Evolutionary conservation across 1,140 invertebrate species (phyloP).

Genomic region (Aradophagus sp.): DNA sequence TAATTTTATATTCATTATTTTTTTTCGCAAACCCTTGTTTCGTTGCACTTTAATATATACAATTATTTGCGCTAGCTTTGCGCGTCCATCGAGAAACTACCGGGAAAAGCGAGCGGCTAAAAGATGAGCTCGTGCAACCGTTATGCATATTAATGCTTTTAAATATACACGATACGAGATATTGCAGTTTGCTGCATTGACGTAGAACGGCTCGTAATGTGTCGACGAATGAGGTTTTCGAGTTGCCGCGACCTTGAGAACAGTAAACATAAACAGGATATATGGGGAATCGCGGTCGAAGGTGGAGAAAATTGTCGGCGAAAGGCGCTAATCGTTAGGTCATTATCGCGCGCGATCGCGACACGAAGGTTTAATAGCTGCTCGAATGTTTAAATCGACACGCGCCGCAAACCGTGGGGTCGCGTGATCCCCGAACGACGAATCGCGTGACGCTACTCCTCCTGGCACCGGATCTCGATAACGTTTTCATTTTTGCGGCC

Average conservation of each 20-base stretch:
- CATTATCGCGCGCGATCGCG: slow-evolving; percentile 24
- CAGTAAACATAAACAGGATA: not conserved
- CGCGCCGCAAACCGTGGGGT: slow-evolving; percentile 14
- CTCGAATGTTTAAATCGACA: slow-evolving; percentile 8
- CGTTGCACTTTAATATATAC: too few relatives aligned
- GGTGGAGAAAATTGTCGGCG: not conserved
- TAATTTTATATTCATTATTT: too few relatives aligned
- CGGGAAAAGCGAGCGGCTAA: slow-evolving; percentile 4
- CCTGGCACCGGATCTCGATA: slow-evolving; percentile 30
- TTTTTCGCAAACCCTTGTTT: too few relatives aligned
- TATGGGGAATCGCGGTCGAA: too few relatives aligned
- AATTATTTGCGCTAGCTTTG: too few relatives aligned
- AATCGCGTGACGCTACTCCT: slow-evolving; percentile 31
- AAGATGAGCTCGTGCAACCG: slow-evolving; percentile 9
- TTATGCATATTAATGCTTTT: slow-evolving; percentile 22
- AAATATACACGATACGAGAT: not conserved
- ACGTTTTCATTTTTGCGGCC: slow-evolving; percentile 7
- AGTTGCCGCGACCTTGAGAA: slow-evolving; percentile 11
- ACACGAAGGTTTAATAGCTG: slow-evolving; percentile 23
- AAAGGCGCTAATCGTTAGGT: slow-evolving; percentile 20
- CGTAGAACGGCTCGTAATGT: not conserved
- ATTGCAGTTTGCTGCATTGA: slow-evolving; percentile 1
- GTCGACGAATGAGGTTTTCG: not conserved
- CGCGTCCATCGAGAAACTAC: not conserved
- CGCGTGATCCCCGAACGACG: slow-evolving; percentile 18